These are phyloP conservation scores for Macroteleia sp. DNA, from an alignment of 2,888 invertebrate genomes.

Conservation along the genomic window DNA sequence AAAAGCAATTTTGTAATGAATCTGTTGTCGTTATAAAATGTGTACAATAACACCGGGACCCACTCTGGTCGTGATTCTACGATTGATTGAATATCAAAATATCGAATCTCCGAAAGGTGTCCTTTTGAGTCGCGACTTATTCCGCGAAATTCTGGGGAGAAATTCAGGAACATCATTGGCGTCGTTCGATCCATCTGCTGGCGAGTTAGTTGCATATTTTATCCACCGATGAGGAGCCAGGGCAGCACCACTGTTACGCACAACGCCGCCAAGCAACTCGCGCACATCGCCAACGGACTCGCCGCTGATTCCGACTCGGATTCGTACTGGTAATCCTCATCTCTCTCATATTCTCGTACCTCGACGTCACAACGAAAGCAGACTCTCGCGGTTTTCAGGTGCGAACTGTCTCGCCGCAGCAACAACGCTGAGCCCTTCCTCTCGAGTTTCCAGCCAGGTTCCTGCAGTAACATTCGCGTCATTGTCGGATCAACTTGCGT, in stretches of 20 bases:
- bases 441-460: slow-evolving; percentile 82
- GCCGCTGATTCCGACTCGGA: slow-evolving; percentile 76
- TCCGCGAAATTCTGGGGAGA: slow-evolving; percentile 13
- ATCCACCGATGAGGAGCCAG: slow-evolving; percentile 82
- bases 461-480: slow-evolving; percentile 79
- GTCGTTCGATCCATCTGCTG: slow-evolving; percentile 8
- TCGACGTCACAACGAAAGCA: slow-evolving; percentile 86
- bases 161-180: slow-evolving; percentile 41
- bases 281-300: slow-evolving; percentile 84
- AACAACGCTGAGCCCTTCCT: slow-evolving; percentile 79
- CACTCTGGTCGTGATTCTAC: not conserved
- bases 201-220: not conserved
- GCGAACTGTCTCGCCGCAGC: slow-evolving; percentile 78
- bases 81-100: slow-evolving; percentile 43
- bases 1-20: not conserved
- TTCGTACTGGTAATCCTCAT: slow-evolving; percentile 84
- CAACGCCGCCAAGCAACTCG: slow-evolving; percentile 85
- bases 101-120: slow-evolving; percentile 28
- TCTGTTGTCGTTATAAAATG: not conserved
- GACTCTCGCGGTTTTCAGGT: slow-evolving; percentile 81
- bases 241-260: slow-evolving; percentile 85
- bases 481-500: slow-evolving; percentile 27
- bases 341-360: slow-evolving; percentile 85
- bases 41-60: not conserved
- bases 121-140: slow-evolving; percentile 5